Conservation (phyloP, 2,113 vertebrate genomes). For the Bos taurus region ARS-UCD2.0 NC_037336.1:93284501-93285000, state of each 20-base stretch:
- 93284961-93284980: not conserved
- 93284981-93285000: not conserved
- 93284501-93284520: not conserved
- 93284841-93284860: not conserved
- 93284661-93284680: not conserved
- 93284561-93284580: not conserved
- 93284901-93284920: not conserved
- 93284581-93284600: not conserved
- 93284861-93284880: not conserved
- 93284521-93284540: not conserved
- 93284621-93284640: not conserved
- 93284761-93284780: rapidly evolving
- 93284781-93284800: not conserved
- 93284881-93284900: not conserved
- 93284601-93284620: not conserved
- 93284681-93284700: not conserved
- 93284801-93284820: not conserved
- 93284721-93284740: not conserved
- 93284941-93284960: not conserved
- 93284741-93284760: not conserved
- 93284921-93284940: not conserved
- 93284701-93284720: not conserved
- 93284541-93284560: not conserved
- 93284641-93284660: not conserved
- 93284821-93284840: not conserved